These are phyloP conservation scores for Glaucopsyche alexis DNA, from an alignment of 2,888 invertebrate genomes.

Conservation along the genomic window DNA sequence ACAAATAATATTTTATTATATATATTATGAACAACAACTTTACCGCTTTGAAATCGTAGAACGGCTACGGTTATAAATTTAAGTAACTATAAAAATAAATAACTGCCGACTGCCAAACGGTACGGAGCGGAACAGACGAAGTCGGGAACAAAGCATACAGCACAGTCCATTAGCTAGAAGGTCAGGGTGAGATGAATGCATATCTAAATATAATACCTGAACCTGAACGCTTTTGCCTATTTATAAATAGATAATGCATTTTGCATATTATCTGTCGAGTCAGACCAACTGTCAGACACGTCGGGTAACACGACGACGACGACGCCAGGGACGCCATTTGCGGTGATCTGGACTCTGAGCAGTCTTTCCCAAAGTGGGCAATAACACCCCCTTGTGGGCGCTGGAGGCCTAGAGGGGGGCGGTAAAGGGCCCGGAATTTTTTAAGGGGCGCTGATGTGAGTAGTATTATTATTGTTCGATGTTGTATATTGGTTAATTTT, in stretches of 20 bases:
- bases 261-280: background rate
- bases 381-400: too few species aligned
- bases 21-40: background rate
- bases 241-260: background rate
- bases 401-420: too few species aligned
- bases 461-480: too few species aligned
- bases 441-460: too few species aligned
- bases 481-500: too few species aligned
- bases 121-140: background rate
- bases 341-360: too few species aligned
- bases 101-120: background rate
- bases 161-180: constrained; percentile 23
- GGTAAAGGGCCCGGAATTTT: too few species aligned
- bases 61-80: background rate
- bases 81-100: background rate
- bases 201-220: background rate
- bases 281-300: too few species aligned
- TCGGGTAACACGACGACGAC: background rate
- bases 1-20: background rate
- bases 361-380: too few species aligned
- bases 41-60: background rate
- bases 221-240: background rate
- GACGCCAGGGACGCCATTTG: too few species aligned
- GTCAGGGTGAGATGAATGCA: constrained; percentile 23
- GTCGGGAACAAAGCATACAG: constrained; percentile 10